A percentile compares a stretch with the other conserved stretches of the same genome.
Conservation (phyloP, 2,113 vertebrate genomes). For the Stictonetta naevosa region DNA sequence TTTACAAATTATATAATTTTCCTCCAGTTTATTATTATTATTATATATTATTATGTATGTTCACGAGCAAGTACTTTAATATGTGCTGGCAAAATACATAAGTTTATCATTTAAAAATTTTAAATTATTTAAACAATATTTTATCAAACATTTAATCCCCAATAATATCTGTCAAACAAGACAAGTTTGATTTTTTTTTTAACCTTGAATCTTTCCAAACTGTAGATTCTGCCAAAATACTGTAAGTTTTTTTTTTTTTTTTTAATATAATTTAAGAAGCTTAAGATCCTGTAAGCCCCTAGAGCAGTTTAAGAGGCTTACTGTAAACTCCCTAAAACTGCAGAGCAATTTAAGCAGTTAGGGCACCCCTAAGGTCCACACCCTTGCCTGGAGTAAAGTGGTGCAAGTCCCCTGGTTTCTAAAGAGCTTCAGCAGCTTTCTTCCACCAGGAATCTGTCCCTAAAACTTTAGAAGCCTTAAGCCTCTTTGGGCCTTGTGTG, state of each 20-base stretch:
- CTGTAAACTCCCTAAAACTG: constrained; percentile 61
- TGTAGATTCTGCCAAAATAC: constrained; percentile 56
- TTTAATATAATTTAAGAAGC: constrained; percentile 60
- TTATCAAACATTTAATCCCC: constrained; percentile 26
- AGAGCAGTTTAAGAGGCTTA: constrained; percentile 66
- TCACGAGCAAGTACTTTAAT: constrained; percentile 19
- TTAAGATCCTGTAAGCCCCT: constrained; percentile 61
- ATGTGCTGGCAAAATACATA: background rate
- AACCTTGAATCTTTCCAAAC: constrained; percentile 43
- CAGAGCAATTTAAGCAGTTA: constrained; percentile 55
- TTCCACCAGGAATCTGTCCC: background rate
- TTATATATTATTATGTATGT: background rate
- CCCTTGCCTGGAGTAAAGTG: background rate
- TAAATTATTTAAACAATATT: constrained; percentile 1
- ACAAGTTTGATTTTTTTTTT: background rate
- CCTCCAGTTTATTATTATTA: background rate
- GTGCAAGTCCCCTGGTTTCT: background rate
- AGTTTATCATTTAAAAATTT: constrained; percentile 23
- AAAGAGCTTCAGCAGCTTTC: background rate
- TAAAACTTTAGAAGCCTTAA: constrained; percentile 43
- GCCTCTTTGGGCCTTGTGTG: constrained; percentile 8
- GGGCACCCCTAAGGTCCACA: background rate
- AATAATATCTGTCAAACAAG: constrained; percentile 28
- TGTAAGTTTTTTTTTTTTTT: constrained; percentile 25
- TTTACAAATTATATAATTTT: background rate